Conservation (phyloP, 1,140 invertebrate genomes). For the Dryas iulia region DNA sequence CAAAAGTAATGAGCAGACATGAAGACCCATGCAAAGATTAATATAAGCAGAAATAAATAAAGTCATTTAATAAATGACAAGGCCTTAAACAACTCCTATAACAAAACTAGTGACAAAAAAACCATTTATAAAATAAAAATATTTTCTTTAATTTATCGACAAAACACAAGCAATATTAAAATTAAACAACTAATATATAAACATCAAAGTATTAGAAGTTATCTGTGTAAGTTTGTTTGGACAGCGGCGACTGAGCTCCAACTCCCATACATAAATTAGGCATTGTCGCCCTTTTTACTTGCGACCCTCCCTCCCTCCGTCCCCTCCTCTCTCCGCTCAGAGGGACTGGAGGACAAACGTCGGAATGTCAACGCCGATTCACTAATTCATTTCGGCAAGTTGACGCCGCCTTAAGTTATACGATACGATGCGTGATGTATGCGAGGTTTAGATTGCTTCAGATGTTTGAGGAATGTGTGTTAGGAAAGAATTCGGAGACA, state of each 20-base stretch:
- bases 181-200: too few species aligned
- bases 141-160: too few species aligned
- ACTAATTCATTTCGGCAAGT: slow-evolving; percentile 71
- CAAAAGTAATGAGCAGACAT: too few species aligned
- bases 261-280: slow-evolving; percentile 73
- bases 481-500: neutral
- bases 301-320: neutral
- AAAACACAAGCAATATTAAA: too few species aligned
- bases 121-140: neutral
- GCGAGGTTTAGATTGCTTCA: neutral
- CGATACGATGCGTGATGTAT: slow-evolving; percentile 36
- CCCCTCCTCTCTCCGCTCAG: neutral
- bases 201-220: slow-evolving; percentile 7
- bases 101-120: neutral
- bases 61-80: too few species aligned
- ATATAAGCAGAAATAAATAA: too few species aligned
- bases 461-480: neutral
- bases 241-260: slow-evolving; percentile 30
- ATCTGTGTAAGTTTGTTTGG: slow-evolving; percentile 24
- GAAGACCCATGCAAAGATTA: too few species aligned
- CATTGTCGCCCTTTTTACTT: slow-evolving; percentile 59
- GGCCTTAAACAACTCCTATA: neutral
- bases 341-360: slow-evolving; percentile 27
- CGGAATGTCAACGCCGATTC: slow-evolving; percentile 72
- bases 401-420: slow-evolving; percentile 34